Base-by-base conservation (phyloP, 92 coral and sea anemone species). In the Palythoa grandis region DNA sequence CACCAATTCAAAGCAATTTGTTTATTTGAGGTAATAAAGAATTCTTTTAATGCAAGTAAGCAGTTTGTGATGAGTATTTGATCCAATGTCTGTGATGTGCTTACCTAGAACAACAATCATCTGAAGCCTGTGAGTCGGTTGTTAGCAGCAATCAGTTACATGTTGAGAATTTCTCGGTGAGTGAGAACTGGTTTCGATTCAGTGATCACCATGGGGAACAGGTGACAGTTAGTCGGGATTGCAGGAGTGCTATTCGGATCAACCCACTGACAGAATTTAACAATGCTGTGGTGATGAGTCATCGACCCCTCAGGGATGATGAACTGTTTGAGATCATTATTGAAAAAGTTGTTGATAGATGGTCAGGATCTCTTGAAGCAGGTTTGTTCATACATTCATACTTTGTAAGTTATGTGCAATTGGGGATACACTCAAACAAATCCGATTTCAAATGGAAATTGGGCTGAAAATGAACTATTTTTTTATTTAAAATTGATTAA, bases 261-360 rank as follows among this genome's bases (percentile, higher is more conserved):
- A 97, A 95, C 58, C 98, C 99, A 4, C 77, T 97, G 58, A 91
- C 95, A 23, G 99, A 97, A 85, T 97, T 97, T 72, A 97, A 97
- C 79, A 94, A 97, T 79, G 99, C 99, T 2, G 90, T 97, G 16
- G 97, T 97, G 58, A 90, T 95, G 91, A 97, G 99, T 63, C 92
- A 97, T 73, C 87, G 95, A 1, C 99, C 99, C 6, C 87, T 97
- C 6, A 79, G 92, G 38, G 98, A 97, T 76, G 95, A 95, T 52
- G 92, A 86, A 66, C 87, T 92, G 74, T 92, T 92, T 85, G 95
- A 90, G 87, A 77, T 92, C 14, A 92, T 93, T 52, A 87, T 96
- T 7, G 94, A 95, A 87, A 93, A 93, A 72, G 92, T 91, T 74
- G 95, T 95, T 3, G 95, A 92, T 79, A 83, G 97, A 70, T 93